phyloP scores from a whole-genome alignment of 1,140 invertebrate species.

The Apolygus lucorum region DNA sequence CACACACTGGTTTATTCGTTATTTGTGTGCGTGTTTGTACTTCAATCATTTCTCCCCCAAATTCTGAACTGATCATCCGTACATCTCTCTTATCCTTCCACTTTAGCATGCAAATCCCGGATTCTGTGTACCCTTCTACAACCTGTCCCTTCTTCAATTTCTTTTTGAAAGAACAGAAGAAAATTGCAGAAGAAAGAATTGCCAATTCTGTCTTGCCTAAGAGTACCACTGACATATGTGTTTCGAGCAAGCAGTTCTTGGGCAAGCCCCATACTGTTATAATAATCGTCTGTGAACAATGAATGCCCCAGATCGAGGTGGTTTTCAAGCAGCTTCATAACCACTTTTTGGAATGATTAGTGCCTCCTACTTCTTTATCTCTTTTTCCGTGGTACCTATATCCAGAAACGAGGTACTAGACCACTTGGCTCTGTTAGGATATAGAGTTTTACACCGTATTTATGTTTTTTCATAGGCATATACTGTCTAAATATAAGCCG shows the following conservation, averaged over 20 bases:
- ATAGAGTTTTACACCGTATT: neutral
- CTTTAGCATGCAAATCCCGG: slow-evolving; percentile 32
- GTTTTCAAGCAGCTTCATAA: neutral
- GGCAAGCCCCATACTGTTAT: neutral
- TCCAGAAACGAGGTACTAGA: neutral
- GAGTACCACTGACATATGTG: neutral
- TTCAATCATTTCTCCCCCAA: slow-evolving; percentile 29
- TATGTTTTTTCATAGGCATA: slow-evolving; percentile 1
- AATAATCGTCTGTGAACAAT: neutral
- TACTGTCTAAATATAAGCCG: slow-evolving; percentile 14
- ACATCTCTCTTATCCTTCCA: slow-evolving; percentile 38
- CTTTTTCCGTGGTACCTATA: neutral
- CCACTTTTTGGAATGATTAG: neutral
- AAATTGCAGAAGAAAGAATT: neutral
- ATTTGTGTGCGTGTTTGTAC: slow-evolving; percentile 27
- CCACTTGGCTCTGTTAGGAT: neutral
- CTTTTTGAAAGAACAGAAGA: no score
- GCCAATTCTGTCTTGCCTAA: neutral
- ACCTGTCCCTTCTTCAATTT: neutral
- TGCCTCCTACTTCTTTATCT: neutral
- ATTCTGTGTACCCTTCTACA: neutral
- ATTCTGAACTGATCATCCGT: slow-evolving; percentile 33
- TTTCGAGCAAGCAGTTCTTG: neutral
- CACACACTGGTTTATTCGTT: slow-evolving; percentile 1
- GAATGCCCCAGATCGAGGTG: neutral